A percentile compares a stretch with the other conserved stretches of the same genome.
phyloP scores from a whole-genome alignment of 2,113 vertebrate species.

The Forbesichthys papilliferus region DNA sequence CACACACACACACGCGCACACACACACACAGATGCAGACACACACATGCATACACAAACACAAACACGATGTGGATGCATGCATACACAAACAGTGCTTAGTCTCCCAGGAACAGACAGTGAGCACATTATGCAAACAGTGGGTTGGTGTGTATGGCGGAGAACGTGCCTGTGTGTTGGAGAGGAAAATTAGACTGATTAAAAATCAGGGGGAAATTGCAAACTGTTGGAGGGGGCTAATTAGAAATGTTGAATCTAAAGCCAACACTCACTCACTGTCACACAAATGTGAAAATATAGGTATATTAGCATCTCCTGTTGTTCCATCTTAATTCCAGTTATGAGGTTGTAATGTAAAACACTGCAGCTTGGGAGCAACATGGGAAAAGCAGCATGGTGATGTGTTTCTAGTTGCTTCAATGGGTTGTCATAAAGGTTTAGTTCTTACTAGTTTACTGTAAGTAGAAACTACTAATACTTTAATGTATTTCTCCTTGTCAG shows the following conservation, averaged over 20 bases:
- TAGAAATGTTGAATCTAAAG: conserved; percentile 67
- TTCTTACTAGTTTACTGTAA: no score
- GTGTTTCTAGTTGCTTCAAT: no score
- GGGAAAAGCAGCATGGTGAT: no score
- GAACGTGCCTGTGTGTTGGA: conserved; percentile 69
- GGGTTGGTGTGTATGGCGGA: conserved; percentile 42
- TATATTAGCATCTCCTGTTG: conserved; percentile 43
- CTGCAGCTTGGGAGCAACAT: no score
- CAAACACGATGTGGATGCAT: not conserved
- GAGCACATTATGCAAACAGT: conserved; percentile 76
- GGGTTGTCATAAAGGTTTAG: no score
- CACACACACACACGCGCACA: conserved; percentile 3
- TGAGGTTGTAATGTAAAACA: conserved; percentile 7
- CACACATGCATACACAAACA: conserved; percentile 10
- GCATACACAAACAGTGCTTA: conserved; percentile 66
- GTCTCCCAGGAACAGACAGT: conserved; percentile 74
- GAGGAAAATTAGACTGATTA: conserved; percentile 76
- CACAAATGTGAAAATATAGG: conserved; percentile 63
- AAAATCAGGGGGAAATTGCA: conserved; percentile 74
- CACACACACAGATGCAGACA: not conserved
- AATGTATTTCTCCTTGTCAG: no score
- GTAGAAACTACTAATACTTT: no score
- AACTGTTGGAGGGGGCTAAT: conserved; percentile 76
- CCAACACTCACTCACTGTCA: conserved; percentile 58
- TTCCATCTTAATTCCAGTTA: conserved; percentile 26